Conservation (phyloP, 2,113 vertebrate genomes). For the Ictalurus furcatus region DNA sequence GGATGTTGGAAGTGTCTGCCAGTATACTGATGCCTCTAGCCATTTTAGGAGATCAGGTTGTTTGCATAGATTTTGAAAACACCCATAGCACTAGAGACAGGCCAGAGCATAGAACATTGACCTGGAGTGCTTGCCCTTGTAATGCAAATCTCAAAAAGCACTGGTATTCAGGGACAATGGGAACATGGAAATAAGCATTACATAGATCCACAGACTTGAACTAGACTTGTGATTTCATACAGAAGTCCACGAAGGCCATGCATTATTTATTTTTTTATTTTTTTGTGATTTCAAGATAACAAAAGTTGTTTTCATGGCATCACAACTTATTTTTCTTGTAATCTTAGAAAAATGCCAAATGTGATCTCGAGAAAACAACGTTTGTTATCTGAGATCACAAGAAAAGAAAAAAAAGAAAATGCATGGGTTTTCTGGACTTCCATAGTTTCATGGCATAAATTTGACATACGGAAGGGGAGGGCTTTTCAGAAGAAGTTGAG, state of each 20-base stretch:
- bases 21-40: neutral
- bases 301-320: neutral
- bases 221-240: too few species aligned
- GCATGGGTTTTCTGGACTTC: too few species aligned
- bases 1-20: neutral
- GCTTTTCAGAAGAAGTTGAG: too few species aligned
- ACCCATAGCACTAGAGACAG: neutral
- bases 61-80: neutral
- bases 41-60: neutral
- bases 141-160: neutral
- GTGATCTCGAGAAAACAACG: too few species aligned
- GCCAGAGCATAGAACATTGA: neutral
- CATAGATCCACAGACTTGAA: neutral
- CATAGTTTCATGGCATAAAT: too few species aligned
- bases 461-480: too few species aligned
- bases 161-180: neutral
- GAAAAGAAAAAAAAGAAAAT: too few species aligned
- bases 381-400: too few species aligned
- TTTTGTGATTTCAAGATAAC: too few species aligned
- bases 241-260: too few species aligned
- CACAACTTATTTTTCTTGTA: neutral
- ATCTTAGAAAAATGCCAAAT: too few species aligned
- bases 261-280: too few species aligned
- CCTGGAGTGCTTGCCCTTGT: neutral
- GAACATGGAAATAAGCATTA: neutral